Evolutionary conservation across 1,140 invertebrate genomes (phyloP), one percentile per base, ranked within the genome.

Genomic region (Drosophila hydei): DNA sequence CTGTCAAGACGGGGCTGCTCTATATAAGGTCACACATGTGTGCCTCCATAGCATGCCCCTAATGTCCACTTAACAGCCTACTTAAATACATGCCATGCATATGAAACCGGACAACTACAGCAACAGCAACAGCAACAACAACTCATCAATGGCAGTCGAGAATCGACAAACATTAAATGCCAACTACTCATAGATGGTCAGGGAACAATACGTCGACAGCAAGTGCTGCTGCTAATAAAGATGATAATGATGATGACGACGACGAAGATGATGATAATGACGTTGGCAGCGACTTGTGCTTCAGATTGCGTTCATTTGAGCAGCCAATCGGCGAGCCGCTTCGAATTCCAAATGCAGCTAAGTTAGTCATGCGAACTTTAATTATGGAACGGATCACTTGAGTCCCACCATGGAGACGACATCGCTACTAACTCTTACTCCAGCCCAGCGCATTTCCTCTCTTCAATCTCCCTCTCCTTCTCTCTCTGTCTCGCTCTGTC

Each of bases 331-430:
- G 12, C 48, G 27, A 52, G 38, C 69, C 77, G 77, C 64, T 85
- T 85, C 77, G 42, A 87, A 80, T 80, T 87, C 77, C 85, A 87
- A 81, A 72, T 75, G 70, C 81, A 80, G 80, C 79, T 87, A n/a
- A n/a, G 74, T 72, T 61, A 68, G 81, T 81, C 81, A 87, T 87
- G 81, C 81, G 60, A 85, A 87, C 81, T 87, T 87, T 87, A 85
- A 85, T 85, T 85, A 81, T 70, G 77, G 69, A 74, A 68, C 73
- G 67, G 68, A 59, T 73, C 64, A 64, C 48, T 72, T 40, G 70
- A 51, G 55, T 59, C 30, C 14, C 59, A 51, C 38, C 60, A 60
- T 27, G 59, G 42, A 42, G 58, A 74, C 69, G 52, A 52, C 21
- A 38, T 16, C 38, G 21, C 36, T 25, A 23, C 33, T 18, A 18